Evolutionary conservation across 2,888 invertebrate species (phyloP), one percentile per base, ranked within the genome.

Genomic region (Zygogramma bicolorata): DNA sequence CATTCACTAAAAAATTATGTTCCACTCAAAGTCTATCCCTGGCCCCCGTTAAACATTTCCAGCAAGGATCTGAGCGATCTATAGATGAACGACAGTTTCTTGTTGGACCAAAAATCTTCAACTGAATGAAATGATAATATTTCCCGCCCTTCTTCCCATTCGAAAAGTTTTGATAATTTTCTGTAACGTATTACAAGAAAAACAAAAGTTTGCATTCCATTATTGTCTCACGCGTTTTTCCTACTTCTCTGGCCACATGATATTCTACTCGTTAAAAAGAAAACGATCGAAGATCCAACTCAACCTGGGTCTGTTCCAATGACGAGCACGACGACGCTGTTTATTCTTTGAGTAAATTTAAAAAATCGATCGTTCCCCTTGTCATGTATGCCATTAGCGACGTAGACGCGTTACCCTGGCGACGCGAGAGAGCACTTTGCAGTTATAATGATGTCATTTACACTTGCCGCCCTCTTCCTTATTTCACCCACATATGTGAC

Each of bases 371-470:
- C 86, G 85, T 81, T 80, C 85, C 86, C 86, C 87, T 86, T 86
- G 87, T 87, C 87, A 87, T 87, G 87, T 87, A 87, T 87, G 87
- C 87, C 86, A 87, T 87, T 87, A 87, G 86, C 86, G 86, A 82
- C 78, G 81, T 78, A 81, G 84, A 80, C 82, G 84, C 79, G 87
- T 87, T 86, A 84, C 87, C 87, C 80, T 86, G 87, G 86, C 84
- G 85, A 87, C 87, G 87, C 83, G 85, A 83, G 85, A 85, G 86
- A 87, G 86, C 87, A 87, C 87, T 88, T 87, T 87, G 87, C 87
- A 87, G 87, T 87, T 87, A 88, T 88, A 88, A 88, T 88, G 87
- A 88, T 88, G 87, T 87, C 87, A 88, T 87, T 87, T 87, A 87
- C 87, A 87, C 87, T 87, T 86, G 86, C 86, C 85, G 85, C 85